These are phyloP conservation scores for Drosophila neonasuta DNA, from an alignment of 2,888 invertebrate species.

Conservation along the genomic window DNA sequence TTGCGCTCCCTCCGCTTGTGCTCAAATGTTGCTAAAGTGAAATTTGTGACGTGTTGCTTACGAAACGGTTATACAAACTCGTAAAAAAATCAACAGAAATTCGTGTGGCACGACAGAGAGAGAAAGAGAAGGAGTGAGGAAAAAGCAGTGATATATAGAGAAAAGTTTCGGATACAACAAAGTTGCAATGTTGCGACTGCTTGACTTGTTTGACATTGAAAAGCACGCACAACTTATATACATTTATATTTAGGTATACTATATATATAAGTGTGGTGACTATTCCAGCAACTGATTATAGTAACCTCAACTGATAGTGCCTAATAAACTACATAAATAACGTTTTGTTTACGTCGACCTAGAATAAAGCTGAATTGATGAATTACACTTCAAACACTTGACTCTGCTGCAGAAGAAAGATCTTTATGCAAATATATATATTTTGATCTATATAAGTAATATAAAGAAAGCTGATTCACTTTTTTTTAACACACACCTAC, in stretches of 20 bases:
- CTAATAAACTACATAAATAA: slow-evolving; percentile 3
- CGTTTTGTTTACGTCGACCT: slow-evolving; percentile 13
- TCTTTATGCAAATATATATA: neutral
- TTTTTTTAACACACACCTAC: slow-evolving; percentile 58
- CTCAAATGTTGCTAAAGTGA: slow-evolving; percentile 21
- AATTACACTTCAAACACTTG: neutral
- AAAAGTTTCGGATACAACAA: slow-evolving; percentile 46
- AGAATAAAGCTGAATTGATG: neutral
- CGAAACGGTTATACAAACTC: slow-evolving; percentile 44
- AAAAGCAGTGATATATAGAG: slow-evolving; percentile 22
- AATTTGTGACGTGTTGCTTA: slow-evolving; percentile 57
- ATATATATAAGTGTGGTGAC: neutral
- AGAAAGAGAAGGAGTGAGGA: slow-evolving; percentile 1
- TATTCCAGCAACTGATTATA: slow-evolving; percentile 14
- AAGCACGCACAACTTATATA: slow-evolving; percentile 27
- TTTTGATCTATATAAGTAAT: slow-evolving; percentile 1
- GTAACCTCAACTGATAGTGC: slow-evolving; percentile 19
- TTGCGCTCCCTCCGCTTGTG: slow-evolving; percentile 34
- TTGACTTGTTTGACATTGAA: slow-evolving; percentile 77
- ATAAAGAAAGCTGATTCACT: slow-evolving; percentile 26
- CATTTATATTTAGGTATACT: slow-evolving; percentile 1
- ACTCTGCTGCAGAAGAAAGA: neutral
- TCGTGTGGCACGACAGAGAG: slow-evolving; percentile 14
- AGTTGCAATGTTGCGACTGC: slow-evolving; percentile 32
- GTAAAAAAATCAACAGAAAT: slow-evolving; percentile 28